These are phyloP conservation scores for Okamejei kenojei DNA, from an alignment of 2,797 vertebrate genomes.

Conservation along the genomic window DNA sequence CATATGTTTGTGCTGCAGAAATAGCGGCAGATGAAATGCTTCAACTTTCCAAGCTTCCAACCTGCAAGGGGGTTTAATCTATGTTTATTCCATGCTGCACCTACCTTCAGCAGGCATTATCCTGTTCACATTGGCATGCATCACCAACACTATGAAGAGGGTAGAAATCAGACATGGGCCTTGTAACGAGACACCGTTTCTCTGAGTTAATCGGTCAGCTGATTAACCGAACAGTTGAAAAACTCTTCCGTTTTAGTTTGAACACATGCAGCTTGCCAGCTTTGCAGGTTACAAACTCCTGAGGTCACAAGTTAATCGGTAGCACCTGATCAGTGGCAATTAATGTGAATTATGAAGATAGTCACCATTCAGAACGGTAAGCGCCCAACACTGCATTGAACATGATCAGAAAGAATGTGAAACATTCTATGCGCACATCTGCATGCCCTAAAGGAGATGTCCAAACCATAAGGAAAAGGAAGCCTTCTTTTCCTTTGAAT, in stretches of 20 bases:
- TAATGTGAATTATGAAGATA: not conserved
- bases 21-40: not conserved
- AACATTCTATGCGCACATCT: no score
- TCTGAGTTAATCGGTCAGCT: slow-evolving; percentile 54
- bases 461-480: not conserved
- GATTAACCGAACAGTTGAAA: slow-evolving; percentile 47
- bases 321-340: not conserved
- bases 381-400: not conserved
- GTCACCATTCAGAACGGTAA: not conserved
- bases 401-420: not conserved
- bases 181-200: slow-evolving; percentile 49
- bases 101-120: not conserved
- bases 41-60: not conserved
- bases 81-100: not conserved
- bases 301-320: not conserved
- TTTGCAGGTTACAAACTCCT: slow-evolving; percentile 44
- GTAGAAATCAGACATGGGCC: not conserved
- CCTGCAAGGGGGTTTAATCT: not conserved
- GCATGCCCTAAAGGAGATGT: not conserved
- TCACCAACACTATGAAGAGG: not conserved
- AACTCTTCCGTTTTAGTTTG: slow-evolving; percentile 58
- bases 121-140: not conserved
- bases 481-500: no score
- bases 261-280: slow-evolving; percentile 47
- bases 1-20: not conserved